Evolutionary conservation across 2,113 vertebrate genomes (phyloP).

Genomic region (Notechis scutatus): DNA sequence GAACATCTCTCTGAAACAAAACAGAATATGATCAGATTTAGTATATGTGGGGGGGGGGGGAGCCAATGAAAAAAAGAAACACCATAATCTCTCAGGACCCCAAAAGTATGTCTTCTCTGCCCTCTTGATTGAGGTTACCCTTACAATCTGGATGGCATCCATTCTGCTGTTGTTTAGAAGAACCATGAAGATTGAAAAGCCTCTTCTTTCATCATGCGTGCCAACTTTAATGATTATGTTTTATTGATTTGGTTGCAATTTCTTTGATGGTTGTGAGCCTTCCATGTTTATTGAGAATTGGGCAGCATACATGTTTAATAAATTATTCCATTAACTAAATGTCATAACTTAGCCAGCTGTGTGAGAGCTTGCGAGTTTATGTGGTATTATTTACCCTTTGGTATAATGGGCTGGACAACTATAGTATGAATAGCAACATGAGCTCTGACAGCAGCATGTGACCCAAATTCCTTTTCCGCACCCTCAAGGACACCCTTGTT

Average conservation of each 20-base stretch:
- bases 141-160: neutral
- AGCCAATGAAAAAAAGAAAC: neutral
- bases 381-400: neutral
- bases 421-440: neutral
- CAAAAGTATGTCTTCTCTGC: neutral
- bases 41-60: fast-evolving
- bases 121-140: neutral
- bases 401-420: neutral
- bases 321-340: neutral
- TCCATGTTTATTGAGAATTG: neutral
- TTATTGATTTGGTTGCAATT: neutral
- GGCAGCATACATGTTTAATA: neutral
- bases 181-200: neutral
- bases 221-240: neutral
- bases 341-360: neutral
- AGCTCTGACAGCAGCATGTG: neutral
- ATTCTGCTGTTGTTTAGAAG: neutral
- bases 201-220: neutral
- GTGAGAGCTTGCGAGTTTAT: neutral
- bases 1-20: neutral
- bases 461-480: neutral
- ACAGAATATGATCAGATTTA: neutral
- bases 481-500: neutral
- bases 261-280: neutral
- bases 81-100: neutral